A percentile compares a stretch with the other conserved stretches of the same genome.
These are phyloP conservation scores for Aythya baeri DNA, from an alignment of 2,113 vertebrate genomes.

Conservation along the genomic window DNA sequence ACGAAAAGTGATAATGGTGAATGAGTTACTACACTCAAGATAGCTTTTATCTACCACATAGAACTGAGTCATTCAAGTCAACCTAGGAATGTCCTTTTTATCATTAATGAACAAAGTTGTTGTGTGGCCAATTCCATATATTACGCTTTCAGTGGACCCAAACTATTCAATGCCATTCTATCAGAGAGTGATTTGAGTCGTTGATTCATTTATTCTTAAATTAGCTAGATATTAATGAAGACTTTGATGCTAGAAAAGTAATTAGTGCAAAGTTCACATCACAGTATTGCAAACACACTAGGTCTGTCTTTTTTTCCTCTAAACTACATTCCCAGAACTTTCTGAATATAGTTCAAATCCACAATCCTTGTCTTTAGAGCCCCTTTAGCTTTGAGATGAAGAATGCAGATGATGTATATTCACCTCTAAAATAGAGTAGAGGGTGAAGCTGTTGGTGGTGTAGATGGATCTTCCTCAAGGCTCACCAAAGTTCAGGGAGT, in stretches of 20 bases:
- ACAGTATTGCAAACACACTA: background rate
- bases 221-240: background rate
- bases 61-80: background rate
- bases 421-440: background rate
- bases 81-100: background rate
- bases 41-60: background rate
- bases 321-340: background rate
- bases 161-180: background rate
- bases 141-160: background rate
- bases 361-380: background rate
- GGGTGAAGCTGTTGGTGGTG: background rate
- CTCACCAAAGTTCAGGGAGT: background rate
- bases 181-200: background rate
- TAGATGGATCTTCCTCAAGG: background rate
- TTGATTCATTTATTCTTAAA: background rate
- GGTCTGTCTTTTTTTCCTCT: background rate
- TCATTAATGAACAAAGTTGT: background rate
- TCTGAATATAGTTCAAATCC: background rate
- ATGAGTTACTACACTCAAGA: background rate
- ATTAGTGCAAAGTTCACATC: background rate
- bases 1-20: background rate
- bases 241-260: background rate
- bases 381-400: background rate
- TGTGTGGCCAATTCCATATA: background rate
- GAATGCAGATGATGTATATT: background rate